Base-by-base conservation (phyloP, 2,888 invertebrate genomes). In the Drosophila yooni region DNA sequence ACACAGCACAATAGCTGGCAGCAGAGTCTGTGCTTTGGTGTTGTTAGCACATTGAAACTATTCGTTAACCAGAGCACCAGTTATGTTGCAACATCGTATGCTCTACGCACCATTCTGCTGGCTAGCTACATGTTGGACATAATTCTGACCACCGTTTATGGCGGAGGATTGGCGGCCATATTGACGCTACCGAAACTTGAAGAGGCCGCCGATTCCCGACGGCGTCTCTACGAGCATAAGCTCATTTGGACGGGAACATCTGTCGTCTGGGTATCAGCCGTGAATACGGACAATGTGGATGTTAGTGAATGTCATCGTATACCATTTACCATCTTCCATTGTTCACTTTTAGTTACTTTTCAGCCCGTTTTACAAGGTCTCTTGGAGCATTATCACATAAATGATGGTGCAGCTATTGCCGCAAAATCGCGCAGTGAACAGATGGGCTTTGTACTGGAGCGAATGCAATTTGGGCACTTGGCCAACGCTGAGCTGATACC, bases 151-250 rank as follows among this genome's bases (percentile, higher is more conserved):
- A 95, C 95, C 65, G 94, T 95, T 0, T 96, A 96, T 83, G 94
- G 95, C 46, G 95, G 95, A 59, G 96, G 96, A 2, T 92, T 96
- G 21, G 94, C 96, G 1, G 94, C 95, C 13, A 94, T 95, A 46
- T 94, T 96, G 87, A 96, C 96, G 0, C 94, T 96, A 15, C 96
- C 96, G 0, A 94, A 94, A 62, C 95, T 95, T 70, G 94, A 95
- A 68, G 94, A 94, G 48, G 94, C 95, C 1, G 94, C 96, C 38
- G 94, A 95, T 79, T 95, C 95, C 0, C 94, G 95, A 0, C 93
- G 94, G 61, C 95, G 96, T 68, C 93, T 96, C 34, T 94, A 94
- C 0, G 93, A 94, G 11, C 94, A 94, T 77, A 92, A 94, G 3
- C 81, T 96, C 21, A 92, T 92, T 50, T 96, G 96, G 96, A 95